Evolutionary conservation across 2,888 invertebrate genomes (phyloP).

Genomic region (Ichneumon xanthorius): DNA sequence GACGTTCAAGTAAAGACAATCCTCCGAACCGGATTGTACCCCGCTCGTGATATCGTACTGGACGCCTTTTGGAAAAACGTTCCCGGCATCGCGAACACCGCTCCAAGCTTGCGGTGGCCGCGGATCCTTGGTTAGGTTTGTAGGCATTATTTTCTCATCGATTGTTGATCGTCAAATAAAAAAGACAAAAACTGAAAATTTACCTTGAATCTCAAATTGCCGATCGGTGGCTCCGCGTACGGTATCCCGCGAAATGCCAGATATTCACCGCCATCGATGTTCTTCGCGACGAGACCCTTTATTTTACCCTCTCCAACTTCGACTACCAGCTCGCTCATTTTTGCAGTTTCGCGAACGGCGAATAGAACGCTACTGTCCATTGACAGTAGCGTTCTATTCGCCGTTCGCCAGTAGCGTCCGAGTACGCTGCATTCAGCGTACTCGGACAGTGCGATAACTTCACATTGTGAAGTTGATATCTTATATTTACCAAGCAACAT

Average conservation of each 20-base stretch:
- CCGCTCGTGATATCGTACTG: slow-evolving; percentile 24
- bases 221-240: too few relatives aligned
- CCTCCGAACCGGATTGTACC: slow-evolving; percentile 60
- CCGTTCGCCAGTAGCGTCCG: too few relatives aligned
- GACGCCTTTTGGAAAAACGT: neutral
- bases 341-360: neutral
- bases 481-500: too few relatives aligned
- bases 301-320: slow-evolving; percentile 79
- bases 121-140: too few relatives aligned
- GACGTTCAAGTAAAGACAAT: slow-evolving; percentile 59
- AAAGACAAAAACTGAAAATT: slow-evolving; percentile 58
- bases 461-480: too few relatives aligned
- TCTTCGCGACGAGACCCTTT: slow-evolving; percentile 75
- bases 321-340: slow-evolving; percentile 75
- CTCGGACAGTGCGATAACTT: too few relatives aligned
- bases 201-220: too few relatives aligned
- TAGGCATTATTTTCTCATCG: slow-evolving; percentile 75
- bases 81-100: neutral
- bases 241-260: too few relatives aligned
- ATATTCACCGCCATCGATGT: slow-evolving; percentile 59
- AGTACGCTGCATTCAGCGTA: too few relatives aligned
- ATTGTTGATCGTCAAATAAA: slow-evolving; percentile 72
- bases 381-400: too few relatives aligned
- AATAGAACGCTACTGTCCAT: too few relatives aligned
- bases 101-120: too few relatives aligned